Evolutionary conservation across 2,113 vertebrate species (phyloP).

Genomic region (Acanthochromis polyacanthus): DNA sequence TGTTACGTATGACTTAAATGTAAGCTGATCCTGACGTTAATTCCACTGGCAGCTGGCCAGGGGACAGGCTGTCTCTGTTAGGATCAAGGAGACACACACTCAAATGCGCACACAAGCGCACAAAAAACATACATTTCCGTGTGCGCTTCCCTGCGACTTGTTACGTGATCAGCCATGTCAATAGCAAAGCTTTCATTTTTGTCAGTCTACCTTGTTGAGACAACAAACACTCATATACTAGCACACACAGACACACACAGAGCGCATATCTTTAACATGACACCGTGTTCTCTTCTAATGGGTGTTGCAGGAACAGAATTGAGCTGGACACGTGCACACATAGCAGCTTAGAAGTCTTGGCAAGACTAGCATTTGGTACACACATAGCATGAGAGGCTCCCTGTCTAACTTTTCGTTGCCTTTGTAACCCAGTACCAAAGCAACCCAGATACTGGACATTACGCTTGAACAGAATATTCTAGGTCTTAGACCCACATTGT

Average conservation of each 20-base stretch:
- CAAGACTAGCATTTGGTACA: slow-evolving; percentile 42
- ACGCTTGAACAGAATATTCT: neutral
- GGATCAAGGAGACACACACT: slow-evolving; percentile 42
- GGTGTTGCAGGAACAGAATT: slow-evolving; percentile 67
- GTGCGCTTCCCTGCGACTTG: neutral
- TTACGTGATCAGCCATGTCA: neutral
- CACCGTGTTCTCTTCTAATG: slow-evolving; percentile 60
- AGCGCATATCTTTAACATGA: slow-evolving; percentile 67
- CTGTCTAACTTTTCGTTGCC: slow-evolving; percentile 18
- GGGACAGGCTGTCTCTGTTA: slow-evolving; percentile 70
- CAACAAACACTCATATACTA: neutral
- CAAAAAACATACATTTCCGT: slow-evolving; percentile 3
- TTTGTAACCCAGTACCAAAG: slow-evolving; percentile 5
- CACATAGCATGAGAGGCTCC: slow-evolving; percentile 19
- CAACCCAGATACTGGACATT: neutral
- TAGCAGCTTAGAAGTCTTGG: slow-evolving; percentile 56
- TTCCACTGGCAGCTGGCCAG: slow-evolving; percentile 65
- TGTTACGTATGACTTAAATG: slow-evolving; percentile 69
- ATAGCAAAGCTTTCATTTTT: slow-evolving; percentile 13
- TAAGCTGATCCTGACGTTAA: slow-evolving; percentile 74
- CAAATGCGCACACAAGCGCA: slow-evolving; percentile 5
- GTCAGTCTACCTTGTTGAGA: neutral
- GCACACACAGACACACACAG: slow-evolving; percentile 12
- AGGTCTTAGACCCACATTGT: neutral
- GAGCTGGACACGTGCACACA: slow-evolving; percentile 54